Conservation (phyloP, 2,888 invertebrate genomes). For the Embidobia sp. region DNA sequence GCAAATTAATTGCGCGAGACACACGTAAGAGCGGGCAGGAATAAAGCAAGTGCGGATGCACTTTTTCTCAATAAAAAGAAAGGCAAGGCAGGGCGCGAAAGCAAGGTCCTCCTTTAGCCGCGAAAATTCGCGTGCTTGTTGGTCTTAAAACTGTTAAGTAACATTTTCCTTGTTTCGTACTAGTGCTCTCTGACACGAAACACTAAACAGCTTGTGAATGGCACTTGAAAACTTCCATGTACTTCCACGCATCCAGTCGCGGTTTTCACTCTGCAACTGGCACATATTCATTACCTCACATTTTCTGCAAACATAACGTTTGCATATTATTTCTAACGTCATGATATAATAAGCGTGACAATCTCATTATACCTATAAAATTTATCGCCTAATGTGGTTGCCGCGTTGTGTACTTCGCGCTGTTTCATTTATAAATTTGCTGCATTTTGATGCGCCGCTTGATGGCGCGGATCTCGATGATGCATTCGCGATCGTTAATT, state of each 20-base stretch:
- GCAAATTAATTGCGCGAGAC: neutral
- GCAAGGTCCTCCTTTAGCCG: slow-evolving; percentile 36
- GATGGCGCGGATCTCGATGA: slow-evolving; percentile 22
- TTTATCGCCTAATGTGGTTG: slow-evolving; percentile 50
- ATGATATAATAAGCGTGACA: slow-evolving; percentile 59
- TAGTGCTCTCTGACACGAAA: slow-evolving; percentile 56
- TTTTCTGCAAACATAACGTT: slow-evolving; percentile 61
- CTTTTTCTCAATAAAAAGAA: neutral
- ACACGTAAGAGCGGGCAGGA: neutral
- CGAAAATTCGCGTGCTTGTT: slow-evolving; percentile 57
- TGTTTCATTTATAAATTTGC: slow-evolving; percentile 43
- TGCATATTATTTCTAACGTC: slow-evolving; percentile 62
- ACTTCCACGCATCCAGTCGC: slow-evolving; percentile 52
- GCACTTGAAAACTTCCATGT: slow-evolving; percentile 62
- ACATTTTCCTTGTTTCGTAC: slow-evolving; percentile 55
- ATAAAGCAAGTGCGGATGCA: neutral
- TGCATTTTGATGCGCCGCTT: slow-evolving; percentile 22
- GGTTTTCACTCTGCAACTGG: slow-evolving; percentile 54
- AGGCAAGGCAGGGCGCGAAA: slow-evolving; percentile 22
- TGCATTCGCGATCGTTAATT: slow-evolving; percentile 23
- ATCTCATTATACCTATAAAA: slow-evolving; percentile 56
- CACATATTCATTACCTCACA: slow-evolving; percentile 59
- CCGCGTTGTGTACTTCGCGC: slow-evolving; percentile 44
- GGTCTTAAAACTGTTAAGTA: slow-evolving; percentile 62
- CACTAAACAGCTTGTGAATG: slow-evolving; percentile 61